phyloP scores from a whole-genome alignment of 2,888 invertebrate species.

The Tenodera sinensis region DNA sequence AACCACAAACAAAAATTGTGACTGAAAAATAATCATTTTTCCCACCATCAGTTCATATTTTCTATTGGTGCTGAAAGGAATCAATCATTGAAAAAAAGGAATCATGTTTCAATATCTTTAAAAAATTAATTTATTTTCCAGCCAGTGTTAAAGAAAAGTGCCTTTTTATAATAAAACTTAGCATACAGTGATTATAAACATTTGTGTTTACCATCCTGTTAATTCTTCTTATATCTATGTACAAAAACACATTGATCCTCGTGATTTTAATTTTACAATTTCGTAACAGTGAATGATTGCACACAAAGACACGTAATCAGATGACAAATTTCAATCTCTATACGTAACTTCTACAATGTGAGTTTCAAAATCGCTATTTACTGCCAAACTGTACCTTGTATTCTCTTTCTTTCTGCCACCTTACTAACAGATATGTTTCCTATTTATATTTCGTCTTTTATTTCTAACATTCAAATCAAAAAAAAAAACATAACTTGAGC shows the following conservation, averaged over 20 bases:
- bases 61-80: too few relatives aligned
- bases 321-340: not conserved
- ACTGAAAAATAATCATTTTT: too few relatives aligned
- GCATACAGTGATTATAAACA: not conserved
- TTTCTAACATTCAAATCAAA: not conserved
- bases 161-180: not conserved
- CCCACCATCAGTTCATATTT: too few relatives aligned
- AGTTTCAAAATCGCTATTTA: not conserved
- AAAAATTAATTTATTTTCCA: slow-evolving; percentile 5
- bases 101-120: not conserved
- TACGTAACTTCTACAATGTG: not conserved
- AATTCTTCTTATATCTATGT: not conserved
- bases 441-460: not conserved
- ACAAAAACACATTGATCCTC: not conserved
- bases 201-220: not conserved
- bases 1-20: too few relatives aligned
- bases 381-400: not conserved
- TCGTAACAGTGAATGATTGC: not conserved
- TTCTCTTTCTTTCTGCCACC: not conserved
- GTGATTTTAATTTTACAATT: not conserved
- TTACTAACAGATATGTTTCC: not conserved
- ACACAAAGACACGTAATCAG: not conserved
- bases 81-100: too few relatives aligned
- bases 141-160: not conserved
- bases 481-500: not conserved